Conservation (phyloP, 2,113 vertebrate genomes). For the Ardeotis arabs region DNA sequence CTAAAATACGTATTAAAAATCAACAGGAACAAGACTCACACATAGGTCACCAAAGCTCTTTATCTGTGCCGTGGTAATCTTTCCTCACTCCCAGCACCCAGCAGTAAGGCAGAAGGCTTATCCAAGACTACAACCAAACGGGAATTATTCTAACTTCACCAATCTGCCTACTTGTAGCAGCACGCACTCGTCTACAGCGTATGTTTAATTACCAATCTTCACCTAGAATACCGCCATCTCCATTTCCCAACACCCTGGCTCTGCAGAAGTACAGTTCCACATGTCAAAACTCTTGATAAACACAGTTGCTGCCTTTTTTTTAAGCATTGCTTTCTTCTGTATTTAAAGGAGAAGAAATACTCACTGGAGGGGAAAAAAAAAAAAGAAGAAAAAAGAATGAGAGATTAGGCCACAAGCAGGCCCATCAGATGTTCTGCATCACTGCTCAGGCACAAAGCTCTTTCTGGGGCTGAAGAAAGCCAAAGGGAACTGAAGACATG, state of each 20-base stretch:
- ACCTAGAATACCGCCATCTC: background rate
- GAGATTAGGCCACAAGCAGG: slow-evolving; percentile 12
- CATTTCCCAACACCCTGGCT: background rate
- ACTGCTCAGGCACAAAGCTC: slow-evolving; percentile 60
- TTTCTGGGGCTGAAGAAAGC: slow-evolving; percentile 51
- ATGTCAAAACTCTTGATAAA: background rate
- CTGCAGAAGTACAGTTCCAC: background rate
- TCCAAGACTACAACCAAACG: slow-evolving; percentile 26
- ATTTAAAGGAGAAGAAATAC: background rate
- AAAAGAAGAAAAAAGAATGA: background rate
- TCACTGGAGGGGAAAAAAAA: background rate
- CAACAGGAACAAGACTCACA: background rate
- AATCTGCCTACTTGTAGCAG: slow-evolving; percentile 13
- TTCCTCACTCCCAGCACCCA: background rate
- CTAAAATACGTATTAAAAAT: background rate
- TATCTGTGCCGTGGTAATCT: background rate
- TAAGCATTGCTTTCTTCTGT: background rate
- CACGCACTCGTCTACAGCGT: background rate
- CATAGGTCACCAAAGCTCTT: background rate
- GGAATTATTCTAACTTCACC: slow-evolving; percentile 35
- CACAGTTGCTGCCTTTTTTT: background rate
- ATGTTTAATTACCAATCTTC: slow-evolving; percentile 12
- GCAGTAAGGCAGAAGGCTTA: background rate
- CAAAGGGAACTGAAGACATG: slow-evolving; percentile 40
- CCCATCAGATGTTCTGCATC: slow-evolving; percentile 65